Base-by-base conservation (phyloP, 2,797 vertebrate species). In the Hozukius guyotensis region DNA sequence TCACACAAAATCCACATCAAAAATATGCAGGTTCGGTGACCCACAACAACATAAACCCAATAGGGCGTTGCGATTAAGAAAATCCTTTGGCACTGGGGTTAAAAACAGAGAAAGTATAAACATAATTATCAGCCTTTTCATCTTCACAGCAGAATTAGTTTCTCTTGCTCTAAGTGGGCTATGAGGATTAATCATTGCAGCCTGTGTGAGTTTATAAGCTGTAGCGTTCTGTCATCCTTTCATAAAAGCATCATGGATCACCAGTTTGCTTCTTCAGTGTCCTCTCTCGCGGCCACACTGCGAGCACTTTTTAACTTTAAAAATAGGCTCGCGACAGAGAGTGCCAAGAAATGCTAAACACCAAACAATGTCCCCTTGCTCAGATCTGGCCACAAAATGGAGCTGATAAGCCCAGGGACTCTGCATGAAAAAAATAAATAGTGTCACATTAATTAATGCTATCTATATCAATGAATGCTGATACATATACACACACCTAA, bases 161-260 rank as follows among this genome's bases (percentile, higher is more conserved):
- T 85, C 81, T 85, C 83, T 87, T 85, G 74, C 84, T 90, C 63
- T 77, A 87, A 89, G 75, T 89, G 85, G 85, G 83, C 87, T 87
- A 60, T 72, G 84, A 86, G 87, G 92, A 93, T 93, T 92, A 93
- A 94, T 93, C 87, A 89, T 64, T 83, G 81, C 86, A 81, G 89
- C 83, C 86, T 78, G 83, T 89, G 90, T 86, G 87, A 88, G 87
- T 91, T 93, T 88, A 75, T 86, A 90, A 92, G 87, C 89, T 65
- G 85, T 64, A 81, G 85, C 81, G 74, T 80, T 91, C 92, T 93
- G 91, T 93, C 93, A 93, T 91, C 91, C 90, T 84, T 94, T 92
- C 89, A 93, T 90, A 87, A 94, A 92, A 84, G 92, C 92, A 91
- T 94, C 90, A 93, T 94, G 93, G 94, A 95, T 95, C 94, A 94